Base-by-base conservation (phyloP, 2,113 vertebrate genomes). In the Vombatus ursinus region DNA sequence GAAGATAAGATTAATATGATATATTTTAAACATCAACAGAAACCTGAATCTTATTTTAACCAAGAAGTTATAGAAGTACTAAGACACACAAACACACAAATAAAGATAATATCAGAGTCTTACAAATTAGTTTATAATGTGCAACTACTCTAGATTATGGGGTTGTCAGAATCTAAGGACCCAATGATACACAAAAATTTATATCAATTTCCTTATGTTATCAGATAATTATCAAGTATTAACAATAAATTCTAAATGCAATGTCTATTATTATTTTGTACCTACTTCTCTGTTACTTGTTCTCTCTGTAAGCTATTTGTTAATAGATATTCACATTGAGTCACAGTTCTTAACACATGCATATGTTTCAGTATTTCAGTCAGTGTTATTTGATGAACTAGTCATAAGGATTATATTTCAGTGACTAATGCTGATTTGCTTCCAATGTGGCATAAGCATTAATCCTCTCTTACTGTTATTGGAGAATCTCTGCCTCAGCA, bases 221-320 rank as follows among this genome's bases (percentile, higher is more conserved):
- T 28, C 4, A 57, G 28, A 57, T 28, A 26, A 57, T 57, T 57
- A 28, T 57, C 54, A 57, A 10, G 25, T 8, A 57, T 57, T 57
- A 57, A 28, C 54, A 57, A 57, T 28, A 9, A 57, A 28, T 57
- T 26, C 54, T 57, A 57, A 0, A n/a, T 0, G 26, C 92, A 48
- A 5, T 92, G 49, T 16, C 16, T 92, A 50, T 92, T 94, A 90
- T 93, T 92, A 52, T 51, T 8, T 94, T 96, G 54, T 57, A 90
- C 7, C 3, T 91, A 68, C 91, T 92, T 3, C 0, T 9, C 77
- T 25, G 24, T 92, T 94, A 19, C 53, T 92, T 94, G 94, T 6
- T 77, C 93, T 92, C 89, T 11, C 16, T 49, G 92, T 95, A 95
- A 3, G 23, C 28, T 93, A 23, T 89, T 89, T 92, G 44, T 89